phyloP scores from a whole-genome alignment of 1,140 invertebrate genomes.

The Drosophila arizonae region DNA sequence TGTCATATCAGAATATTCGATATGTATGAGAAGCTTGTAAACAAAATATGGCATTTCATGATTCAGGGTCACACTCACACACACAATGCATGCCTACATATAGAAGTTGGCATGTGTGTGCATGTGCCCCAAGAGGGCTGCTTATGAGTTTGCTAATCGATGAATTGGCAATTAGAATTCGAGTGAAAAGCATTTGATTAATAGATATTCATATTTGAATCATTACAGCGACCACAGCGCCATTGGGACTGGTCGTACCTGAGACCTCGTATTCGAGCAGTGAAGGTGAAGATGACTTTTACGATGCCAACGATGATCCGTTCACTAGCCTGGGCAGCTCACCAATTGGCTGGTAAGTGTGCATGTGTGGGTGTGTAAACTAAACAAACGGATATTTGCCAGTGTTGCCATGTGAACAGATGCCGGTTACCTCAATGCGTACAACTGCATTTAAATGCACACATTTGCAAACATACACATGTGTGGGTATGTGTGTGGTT shows the following conservation, averaged over 20 bases:
- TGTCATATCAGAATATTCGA: no score
- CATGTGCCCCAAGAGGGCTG: constrained; percentile 1
- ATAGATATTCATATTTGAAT: constrained; percentile 5
- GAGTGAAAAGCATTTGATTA: constrained; percentile 22
- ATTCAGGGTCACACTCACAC: constrained; percentile 27
- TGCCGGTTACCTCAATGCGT: constrained; percentile 21
- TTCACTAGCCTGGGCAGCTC: constrained; percentile 84
- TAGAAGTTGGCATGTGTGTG: not conserved
- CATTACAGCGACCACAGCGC: constrained; percentile 71
- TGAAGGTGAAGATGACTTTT: constrained; percentile 98
- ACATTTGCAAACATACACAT: not conserved
- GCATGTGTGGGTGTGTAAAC: not conserved
- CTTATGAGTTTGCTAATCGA: constrained; percentile 34
- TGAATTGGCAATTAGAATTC: constrained; percentile 22
- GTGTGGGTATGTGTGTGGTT: not conserved
- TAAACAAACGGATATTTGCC: constrained; percentile 25
- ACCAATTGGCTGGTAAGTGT: constrained; percentile 83
- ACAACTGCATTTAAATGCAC: constrained; percentile 4
- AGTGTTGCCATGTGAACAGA: constrained; percentile 27
- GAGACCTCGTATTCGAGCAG: constrained; percentile 97
- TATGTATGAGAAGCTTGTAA: not conserved
- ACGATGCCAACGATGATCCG: constrained; percentile 94
- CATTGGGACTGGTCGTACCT: constrained; percentile 85
- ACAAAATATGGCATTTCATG: not conserved
- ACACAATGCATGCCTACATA: not conserved